Evolutionary conservation across 2,888 invertebrate species (phyloP).

Genomic region (Vandiemenella viatica): DNA sequence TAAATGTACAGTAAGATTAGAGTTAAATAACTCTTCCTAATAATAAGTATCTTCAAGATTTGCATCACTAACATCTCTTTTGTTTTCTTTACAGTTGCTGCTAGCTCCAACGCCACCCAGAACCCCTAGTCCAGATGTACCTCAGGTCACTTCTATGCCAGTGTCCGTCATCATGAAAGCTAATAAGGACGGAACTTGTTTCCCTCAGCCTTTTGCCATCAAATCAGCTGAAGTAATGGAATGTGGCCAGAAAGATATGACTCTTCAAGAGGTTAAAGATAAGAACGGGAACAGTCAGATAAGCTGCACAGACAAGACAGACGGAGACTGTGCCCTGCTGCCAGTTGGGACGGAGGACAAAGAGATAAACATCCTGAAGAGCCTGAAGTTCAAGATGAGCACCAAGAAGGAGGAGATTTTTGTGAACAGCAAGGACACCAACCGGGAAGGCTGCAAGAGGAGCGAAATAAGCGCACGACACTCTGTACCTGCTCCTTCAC

Average conservation of each 20-base stretch:
- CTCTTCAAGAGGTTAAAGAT: not conserved
- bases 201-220: slow-evolving; percentile 20
- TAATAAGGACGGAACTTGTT: slow-evolving; percentile 62
- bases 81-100: slow-evolving; percentile 24
- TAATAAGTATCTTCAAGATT: too few relatives aligned
- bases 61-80: not conserved
- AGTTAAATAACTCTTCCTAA: too few relatives aligned
- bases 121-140: slow-evolving; percentile 31
- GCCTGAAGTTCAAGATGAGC: slow-evolving; percentile 56
- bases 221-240: not conserved
- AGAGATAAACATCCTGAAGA: slow-evolving; percentile 43
- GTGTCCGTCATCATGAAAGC: slow-evolving; percentile 78
- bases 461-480: slow-evolving; percentile 24
- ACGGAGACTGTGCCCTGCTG: not conserved
- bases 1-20: too few relatives aligned
- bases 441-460: slow-evolving; percentile 27
- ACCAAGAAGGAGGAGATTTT: slow-evolving; percentile 44
- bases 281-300: not conserved
- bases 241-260: slow-evolving; percentile 2
- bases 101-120: slow-evolving; percentile 18
- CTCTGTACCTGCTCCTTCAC: slow-evolving; percentile 9
- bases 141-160: slow-evolving; percentile 24
- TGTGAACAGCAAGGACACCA: slow-evolving; percentile 45
- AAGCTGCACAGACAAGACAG: not conserved
- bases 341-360: not conserved